Evolutionary conservation across 92 coral and sea anemone species (phyloP), one percentile per base, ranked within the genome.

Genomic region (Actinostola sp.): DNA sequence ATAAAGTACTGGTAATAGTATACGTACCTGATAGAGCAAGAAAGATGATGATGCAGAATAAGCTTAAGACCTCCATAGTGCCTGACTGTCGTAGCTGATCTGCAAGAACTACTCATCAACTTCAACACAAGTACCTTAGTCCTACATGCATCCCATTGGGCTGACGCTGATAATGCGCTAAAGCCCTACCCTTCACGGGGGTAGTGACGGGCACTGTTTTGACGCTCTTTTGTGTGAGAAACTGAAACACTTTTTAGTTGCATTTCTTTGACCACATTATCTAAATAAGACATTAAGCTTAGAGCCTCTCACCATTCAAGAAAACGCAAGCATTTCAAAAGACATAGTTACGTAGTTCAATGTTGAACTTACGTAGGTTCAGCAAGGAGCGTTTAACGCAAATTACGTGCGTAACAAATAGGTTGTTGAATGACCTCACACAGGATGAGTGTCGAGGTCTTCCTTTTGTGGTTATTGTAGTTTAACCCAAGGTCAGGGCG

Each of bases 31-130:
- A 5, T n/a, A 57, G 28, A 27, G 63, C 63, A 57, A 57, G 20
- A 24, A 57, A 27, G 63, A 57, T 57, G 63, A 57, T 57, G 36
- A 57, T 27, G 39, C 63, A 57, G 63, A 1, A 29, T 2, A 57
- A 57, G n/a, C n/a, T n/a, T n/a, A n/a, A n/a, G 63, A 30, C 27
- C 39, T 30, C 29, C 63, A 57, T 57, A 20, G 19, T 57, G n/a
- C 63, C 11, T 3, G n/a, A 57, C 17, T 57, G 63, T 27, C 27
- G 36, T 21, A 27, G 36, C 63, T n/a, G n/a, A 57, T 57, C 39
- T 57, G 63, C 11, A 12, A 57, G 63, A 12, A 8, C 36, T 27
- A 6, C 10, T 0, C 28, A 35, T 7, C 4, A 5, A 2, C 63
- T 57, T 27, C 14, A 57, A 57, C 20, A 25, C 25, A 53, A 53